Percentiles rank a stretch among this genome's conserved stretches.
phyloP scores from a whole-genome alignment of 2,888 invertebrate species.

The Harpalus rubripes region DNA sequence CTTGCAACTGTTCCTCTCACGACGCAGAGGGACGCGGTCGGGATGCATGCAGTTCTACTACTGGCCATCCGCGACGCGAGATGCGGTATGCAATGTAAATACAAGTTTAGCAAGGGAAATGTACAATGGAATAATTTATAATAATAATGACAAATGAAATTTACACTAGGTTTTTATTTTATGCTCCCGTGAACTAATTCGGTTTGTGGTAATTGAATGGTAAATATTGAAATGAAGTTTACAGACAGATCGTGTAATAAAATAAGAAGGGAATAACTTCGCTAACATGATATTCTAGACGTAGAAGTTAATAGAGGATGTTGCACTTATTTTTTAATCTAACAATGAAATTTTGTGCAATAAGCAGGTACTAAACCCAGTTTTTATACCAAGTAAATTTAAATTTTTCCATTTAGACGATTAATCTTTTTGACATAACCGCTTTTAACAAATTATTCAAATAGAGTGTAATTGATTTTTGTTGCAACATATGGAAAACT shows the following conservation, averaged over 20 bases:
- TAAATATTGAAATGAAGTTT: conserved; percentile 42
- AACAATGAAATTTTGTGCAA: too few species aligned
- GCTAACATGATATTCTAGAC: background rate
- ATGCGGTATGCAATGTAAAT: conserved; percentile 46
- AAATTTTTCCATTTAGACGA: too few species aligned
- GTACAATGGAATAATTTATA: conserved; percentile 55
- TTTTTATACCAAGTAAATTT: too few species aligned
- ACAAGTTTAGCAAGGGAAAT: conserved; percentile 56
- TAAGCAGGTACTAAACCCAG: too few species aligned
- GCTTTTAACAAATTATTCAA: too few species aligned
- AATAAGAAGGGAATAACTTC: background rate
- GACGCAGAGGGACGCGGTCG: conserved; percentile 1
- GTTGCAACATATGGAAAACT: too few species aligned
- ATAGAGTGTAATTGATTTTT: too few species aligned
- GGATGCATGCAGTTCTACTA: background rate
- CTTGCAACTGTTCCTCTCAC: conserved; percentile 67
- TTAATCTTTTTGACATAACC: too few species aligned
- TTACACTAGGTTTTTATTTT: conserved; percentile 33
- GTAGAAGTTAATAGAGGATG: background rate
- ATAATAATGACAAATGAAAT: conserved; percentile 34
- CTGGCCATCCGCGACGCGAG: conserved; percentile 1
- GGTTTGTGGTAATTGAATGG: conserved; percentile 20
- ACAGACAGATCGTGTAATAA: background rate
- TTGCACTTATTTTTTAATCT: too few species aligned
- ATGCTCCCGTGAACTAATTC: conserved; percentile 11